Evolutionary conservation across 2,113 vertebrate genomes (phyloP).

Genomic region (Pelusios castaneus): DNA sequence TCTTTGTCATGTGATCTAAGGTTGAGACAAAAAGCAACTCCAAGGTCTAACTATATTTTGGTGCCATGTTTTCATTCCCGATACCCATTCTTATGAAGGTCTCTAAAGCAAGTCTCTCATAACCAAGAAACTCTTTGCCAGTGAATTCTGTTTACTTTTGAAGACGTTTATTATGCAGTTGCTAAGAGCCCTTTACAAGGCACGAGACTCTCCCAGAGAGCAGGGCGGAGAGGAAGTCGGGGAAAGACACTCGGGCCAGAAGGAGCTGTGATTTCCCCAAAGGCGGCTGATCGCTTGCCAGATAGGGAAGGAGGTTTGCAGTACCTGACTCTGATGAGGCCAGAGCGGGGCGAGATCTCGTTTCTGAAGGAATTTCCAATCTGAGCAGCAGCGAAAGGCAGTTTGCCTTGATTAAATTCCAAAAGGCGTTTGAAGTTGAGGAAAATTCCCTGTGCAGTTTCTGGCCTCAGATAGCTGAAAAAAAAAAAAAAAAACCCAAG

Average conservation of each 20-base stretch:
- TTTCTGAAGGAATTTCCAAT: slow-evolving; percentile 99
- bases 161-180: neutral
- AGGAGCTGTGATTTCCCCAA: neutral
- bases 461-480: slow-evolving; percentile 94
- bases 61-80: neutral
- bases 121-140: neutral
- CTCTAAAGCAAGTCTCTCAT: neutral
- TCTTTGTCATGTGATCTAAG: neutral
- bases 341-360: slow-evolving; percentile 97
- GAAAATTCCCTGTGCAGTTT: slow-evolving; percentile 99
- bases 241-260: neutral
- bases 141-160: neutral
- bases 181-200: neutral
- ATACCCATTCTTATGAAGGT: neutral
- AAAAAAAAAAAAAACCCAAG: slow-evolving; percentile 16
- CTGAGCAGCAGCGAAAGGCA: slow-evolving; percentile 97
- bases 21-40: neutral
- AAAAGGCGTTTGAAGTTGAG: slow-evolving; percentile 98
- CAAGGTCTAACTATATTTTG: neutral
- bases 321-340: slow-evolving; percentile 96
- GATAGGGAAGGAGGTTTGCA: neutral
- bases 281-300: neutral
- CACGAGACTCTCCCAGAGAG: neutral
- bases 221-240: neutral
- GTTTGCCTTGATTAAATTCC: slow-evolving; percentile 98